Evolutionary conservation across 2,888 invertebrate species (phyloP).

Genomic region (Papilio gigon): DNA sequence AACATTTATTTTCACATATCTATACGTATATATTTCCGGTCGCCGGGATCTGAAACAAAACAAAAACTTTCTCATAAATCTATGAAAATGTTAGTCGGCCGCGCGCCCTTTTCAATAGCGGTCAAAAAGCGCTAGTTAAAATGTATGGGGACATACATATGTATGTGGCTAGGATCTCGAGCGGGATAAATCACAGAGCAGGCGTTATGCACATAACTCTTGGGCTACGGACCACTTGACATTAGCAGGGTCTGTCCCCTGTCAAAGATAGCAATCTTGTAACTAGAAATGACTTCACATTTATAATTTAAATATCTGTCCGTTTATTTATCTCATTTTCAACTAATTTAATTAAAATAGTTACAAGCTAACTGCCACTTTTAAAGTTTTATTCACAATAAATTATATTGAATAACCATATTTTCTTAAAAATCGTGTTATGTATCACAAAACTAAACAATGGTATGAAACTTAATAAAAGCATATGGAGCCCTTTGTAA

Average conservation of each 20-base stretch:
- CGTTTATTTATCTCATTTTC: neutral
- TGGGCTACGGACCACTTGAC: slow-evolving; percentile 71
- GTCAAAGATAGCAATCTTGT: slow-evolving; percentile 36
- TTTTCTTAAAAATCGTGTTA: too few relatives aligned
- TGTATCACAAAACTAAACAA: too few relatives aligned
- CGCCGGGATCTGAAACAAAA: slow-evolving; percentile 49
- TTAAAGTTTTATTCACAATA: too few relatives aligned
- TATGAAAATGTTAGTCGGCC: slow-evolving; percentile 50
- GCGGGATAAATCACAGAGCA: slow-evolving; percentile 73
- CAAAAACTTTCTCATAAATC: slow-evolving; percentile 55
- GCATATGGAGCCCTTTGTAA: too few relatives aligned
- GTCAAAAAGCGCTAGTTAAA: slow-evolving; percentile 61
- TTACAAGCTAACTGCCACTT: too few relatives aligned
- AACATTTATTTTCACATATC: neutral
- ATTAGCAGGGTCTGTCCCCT: slow-evolving; percentile 68
- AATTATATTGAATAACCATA: too few relatives aligned
- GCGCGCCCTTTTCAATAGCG: slow-evolving; percentile 52
- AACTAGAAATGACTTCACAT: slow-evolving; percentile 29
- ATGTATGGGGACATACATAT: slow-evolving; percentile 63
- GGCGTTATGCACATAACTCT: slow-evolving; percentile 77
- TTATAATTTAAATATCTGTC: neutral
- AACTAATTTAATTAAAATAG: too few relatives aligned
- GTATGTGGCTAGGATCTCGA: slow-evolving; percentile 66
- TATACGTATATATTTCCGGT: slow-evolving; percentile 22
- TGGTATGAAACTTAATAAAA: too few relatives aligned